Conservation (phyloP, 2,797 vertebrate genomes). For the Trichosurus vulpecula region DNA sequence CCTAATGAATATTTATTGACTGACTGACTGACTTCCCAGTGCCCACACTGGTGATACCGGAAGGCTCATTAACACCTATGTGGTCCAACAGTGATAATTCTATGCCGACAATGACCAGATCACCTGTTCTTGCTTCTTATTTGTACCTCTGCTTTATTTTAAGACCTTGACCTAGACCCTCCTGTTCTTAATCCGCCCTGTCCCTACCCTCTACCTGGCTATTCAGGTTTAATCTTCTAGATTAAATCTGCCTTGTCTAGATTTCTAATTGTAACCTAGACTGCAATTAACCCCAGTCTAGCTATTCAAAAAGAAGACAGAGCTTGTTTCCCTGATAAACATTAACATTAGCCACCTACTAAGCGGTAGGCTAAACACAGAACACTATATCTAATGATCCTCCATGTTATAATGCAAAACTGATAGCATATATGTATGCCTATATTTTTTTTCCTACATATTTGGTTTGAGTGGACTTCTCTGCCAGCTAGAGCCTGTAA, state of each 20-base stretch:
- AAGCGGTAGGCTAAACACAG: background rate
- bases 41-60: background rate
- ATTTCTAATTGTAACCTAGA: background rate
- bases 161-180: background rate
- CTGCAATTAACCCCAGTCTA: conserved; percentile 1
- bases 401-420: background rate
- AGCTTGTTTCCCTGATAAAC: background rate
- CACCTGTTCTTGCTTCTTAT: conserved; percentile 13
- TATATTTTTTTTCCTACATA: background rate
- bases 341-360: background rate
- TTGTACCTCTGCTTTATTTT: conserved; percentile 35
- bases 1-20: background rate
- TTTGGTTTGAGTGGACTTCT: background rate
- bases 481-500: background rate
- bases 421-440: background rate
- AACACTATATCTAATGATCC: background rate
- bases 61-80: background rate
- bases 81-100: background rate
- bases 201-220: conserved; percentile 36
- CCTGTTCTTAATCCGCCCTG: background rate
- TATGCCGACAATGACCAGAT: conserved; percentile 14
- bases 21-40: background rate
- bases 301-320: background rate
- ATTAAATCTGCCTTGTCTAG: background rate
- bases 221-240: background rate